These are phyloP conservation scores for Epizoanthus illoricatus DNA, from an alignment of 92 coral and sea anemone species.

Conservation along the genomic window DNA sequence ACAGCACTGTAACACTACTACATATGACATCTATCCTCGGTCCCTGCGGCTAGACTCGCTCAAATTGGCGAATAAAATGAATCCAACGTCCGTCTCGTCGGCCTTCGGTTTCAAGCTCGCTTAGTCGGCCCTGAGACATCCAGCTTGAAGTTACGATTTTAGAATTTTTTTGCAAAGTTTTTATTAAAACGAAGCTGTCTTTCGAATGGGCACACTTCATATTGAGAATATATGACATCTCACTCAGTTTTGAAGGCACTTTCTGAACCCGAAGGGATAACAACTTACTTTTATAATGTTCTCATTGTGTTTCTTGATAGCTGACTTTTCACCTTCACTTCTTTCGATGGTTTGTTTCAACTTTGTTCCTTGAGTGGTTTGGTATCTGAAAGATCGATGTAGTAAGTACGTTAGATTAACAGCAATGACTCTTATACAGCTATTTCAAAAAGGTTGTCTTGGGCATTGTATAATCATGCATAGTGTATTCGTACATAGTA, in stretches of 20 bases:
- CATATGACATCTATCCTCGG: too few species aligned
- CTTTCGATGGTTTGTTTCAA: slow-evolving; percentile 62
- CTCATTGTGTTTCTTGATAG: slow-evolving; percentile 81
- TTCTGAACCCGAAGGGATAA: neutral
- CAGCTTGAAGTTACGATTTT: too few species aligned
- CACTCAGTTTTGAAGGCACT: neutral
- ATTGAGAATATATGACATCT: neutral
- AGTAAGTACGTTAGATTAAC: neutral
- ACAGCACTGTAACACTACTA: too few species aligned
- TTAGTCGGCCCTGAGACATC: too few species aligned
- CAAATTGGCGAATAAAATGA: too few species aligned
- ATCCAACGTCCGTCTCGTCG: too few species aligned
- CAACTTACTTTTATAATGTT: slow-evolving; percentile 77
- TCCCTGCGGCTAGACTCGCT: too few species aligned
- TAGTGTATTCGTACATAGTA: too few species aligned
- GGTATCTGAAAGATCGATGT: slow-evolving; percentile 52
- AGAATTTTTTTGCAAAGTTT: too few species aligned
- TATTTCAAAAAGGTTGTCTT: too few species aligned
- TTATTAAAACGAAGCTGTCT: neutral
- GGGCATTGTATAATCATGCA: too few species aligned
- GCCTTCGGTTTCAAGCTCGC: too few species aligned
- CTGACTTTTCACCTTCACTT: slow-evolving; percentile 79
- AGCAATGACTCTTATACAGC: neutral
- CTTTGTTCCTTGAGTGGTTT: slow-evolving; percentile 68
- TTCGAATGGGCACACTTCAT: neutral